Evolutionary conservation across 1,140 invertebrate species (phyloP).

Genomic region (Orchesella cincta): DNA sequence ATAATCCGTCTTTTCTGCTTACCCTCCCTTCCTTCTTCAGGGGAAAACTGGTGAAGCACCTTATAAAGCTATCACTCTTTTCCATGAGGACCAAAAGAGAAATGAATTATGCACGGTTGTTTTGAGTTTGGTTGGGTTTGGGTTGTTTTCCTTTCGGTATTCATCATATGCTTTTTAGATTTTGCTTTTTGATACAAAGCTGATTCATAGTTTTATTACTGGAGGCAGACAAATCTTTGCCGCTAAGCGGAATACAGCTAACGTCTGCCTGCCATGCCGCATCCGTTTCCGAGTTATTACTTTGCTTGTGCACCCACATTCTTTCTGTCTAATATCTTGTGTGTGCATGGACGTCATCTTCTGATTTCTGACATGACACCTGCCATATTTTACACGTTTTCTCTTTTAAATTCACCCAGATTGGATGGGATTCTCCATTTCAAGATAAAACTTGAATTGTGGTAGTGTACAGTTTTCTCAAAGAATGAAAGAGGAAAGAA

Average conservation of each 20-base stretch:
- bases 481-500: background rate
- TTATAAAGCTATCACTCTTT: slow-evolving; percentile 30
- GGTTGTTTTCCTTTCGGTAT: background rate
- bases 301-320: background rate
- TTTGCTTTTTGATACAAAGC: background rate
- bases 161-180: background rate
- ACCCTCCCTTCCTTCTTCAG: background rate
- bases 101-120: slow-evolving; percentile 28
- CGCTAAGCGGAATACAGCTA: background rate
- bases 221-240: background rate
- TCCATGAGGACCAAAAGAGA: slow-evolving; percentile 27
- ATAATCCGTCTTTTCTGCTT: slow-evolving; percentile 26
- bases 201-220: slow-evolving; percentile 20
- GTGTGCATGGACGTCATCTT: too few species aligned
- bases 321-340: too few species aligned
- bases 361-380: slow-evolving; percentile 28
- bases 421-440: slow-evolving; percentile 5
- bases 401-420: slow-evolving; percentile 24
- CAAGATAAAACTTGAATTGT: background rate
- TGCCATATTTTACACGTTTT: slow-evolving; percentile 29
- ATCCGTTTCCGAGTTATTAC: background rate
- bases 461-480: background rate
- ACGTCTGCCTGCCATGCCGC: too few species aligned
- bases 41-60: slow-evolving; percentile 15
- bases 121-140: background rate